Base-by-base conservation (phyloP, 2,888 invertebrate genomes). In the Drosophila imparisetae region DNA sequence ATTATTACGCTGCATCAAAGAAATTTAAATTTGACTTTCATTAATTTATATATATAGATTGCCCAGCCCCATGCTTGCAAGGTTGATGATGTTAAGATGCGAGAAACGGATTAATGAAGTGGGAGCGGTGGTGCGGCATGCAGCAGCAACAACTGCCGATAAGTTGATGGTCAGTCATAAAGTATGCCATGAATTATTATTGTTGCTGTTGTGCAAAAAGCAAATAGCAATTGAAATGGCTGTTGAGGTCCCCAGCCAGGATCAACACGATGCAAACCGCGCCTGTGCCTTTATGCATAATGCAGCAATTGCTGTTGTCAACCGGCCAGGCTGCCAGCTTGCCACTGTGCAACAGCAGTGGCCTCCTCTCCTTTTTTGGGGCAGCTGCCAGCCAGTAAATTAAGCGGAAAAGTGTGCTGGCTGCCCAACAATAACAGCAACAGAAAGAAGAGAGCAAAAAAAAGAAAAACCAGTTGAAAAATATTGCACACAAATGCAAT, bases 361-460 rank as follows among this genome's bases (percentile, higher is more conserved):
- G 38, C 66, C 54, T 63, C 66, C 59, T 67, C 69, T 73, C n/a
- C 24, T 54, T 29, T 36, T 67, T 70, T 36, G 13, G 71, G 13
- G 74, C 87, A 87, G 86, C 86, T 79, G 86, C 72, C 80, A 77
- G 74, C 60, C 86, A 85, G 88, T 86, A 91, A 91, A 91, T 91
- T 91, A 89, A 90, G 91, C 86, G 85, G 85, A 89, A 91, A 91
- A 90, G 80, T 87, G 80, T 84, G 83, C 72, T 88, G 77, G 69
- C 70, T 67, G 75, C 34, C 63, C 78, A 78, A 75, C 78, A 78
- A 81, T 66, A 80, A 81, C 65, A 66, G 57, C 55, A 40, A 54
- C 60, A 64, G 36, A 52, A 72, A 60, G 45, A 45, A 24, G 64
- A 49, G 11, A 63, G 38, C 45, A 62, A 63, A 58, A 61, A 52